These are phyloP conservation scores for Hylomyscus alleni DNA, from an alignment of 2,797 vertebrate genomes.

Conservation along the genomic window DNA sequence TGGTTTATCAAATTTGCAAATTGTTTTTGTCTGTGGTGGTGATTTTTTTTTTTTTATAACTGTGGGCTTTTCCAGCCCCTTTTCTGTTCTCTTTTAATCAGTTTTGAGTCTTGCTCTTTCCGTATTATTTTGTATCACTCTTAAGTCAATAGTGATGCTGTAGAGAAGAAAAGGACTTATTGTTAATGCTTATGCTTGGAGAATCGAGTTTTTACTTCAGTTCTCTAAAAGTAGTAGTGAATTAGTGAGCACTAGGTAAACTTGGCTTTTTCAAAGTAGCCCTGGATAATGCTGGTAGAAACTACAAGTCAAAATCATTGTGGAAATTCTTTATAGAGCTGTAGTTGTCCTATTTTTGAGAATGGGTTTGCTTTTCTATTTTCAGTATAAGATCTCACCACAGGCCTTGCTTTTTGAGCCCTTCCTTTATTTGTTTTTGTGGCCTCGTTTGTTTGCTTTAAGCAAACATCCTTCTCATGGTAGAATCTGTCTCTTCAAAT, in stretches of 20 bases:
- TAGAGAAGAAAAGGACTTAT: constrained; percentile 49
- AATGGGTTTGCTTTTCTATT: constrained; percentile 57
- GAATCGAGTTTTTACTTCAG: constrained; percentile 57
- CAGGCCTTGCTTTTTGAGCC: constrained; percentile 17
- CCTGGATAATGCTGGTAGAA: constrained; percentile 53
- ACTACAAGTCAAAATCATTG: constrained; percentile 40
- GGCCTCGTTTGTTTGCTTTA: constrained; percentile 52
- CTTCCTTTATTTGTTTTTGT: constrained; percentile 27
- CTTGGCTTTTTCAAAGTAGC: constrained; percentile 28
- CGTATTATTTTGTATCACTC: constrained; percentile 24
- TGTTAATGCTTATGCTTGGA: constrained; percentile 28
- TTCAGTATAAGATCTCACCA: constrained; percentile 14
- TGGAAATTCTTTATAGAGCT: constrained; percentile 56
- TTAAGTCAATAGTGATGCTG: constrained; percentile 16
- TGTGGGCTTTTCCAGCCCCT: background rate
- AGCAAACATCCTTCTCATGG: constrained; percentile 40
- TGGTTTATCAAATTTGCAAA: constrained; percentile 22
- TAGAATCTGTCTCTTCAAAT: constrained; percentile 42
- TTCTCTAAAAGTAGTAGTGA: constrained; percentile 31
- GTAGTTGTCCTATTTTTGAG: constrained; percentile 38
- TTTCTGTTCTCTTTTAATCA: constrained; percentile 4
- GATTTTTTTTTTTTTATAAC: background rate
- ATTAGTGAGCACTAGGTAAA: constrained; percentile 43
- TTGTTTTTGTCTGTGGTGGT: constrained; percentile 44
- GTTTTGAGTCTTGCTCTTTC: background rate